Evolutionary conservation across 1,140 invertebrate species (phyloP), one percentile per base, ranked within the genome.

Genomic region (Trichogramma pretiosum): DNA sequence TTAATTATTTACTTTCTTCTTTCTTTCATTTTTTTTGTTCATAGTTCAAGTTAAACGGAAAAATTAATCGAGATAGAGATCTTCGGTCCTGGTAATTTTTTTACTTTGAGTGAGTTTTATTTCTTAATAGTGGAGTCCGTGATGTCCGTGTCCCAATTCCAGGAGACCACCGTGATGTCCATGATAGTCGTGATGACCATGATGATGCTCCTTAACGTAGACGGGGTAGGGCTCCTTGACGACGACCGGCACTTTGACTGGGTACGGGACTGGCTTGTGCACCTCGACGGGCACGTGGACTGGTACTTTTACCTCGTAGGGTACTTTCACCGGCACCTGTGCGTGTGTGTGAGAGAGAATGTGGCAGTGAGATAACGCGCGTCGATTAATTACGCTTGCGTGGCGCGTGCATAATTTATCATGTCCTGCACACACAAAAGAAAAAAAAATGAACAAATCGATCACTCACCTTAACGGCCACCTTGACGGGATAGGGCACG

Each of bases 151-250:
- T 35, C 54, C 54, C 4, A 38, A 28, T 9, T 46, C 46, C n/a
- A 45, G 33, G 14, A 44, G n/a, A n/a, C n/a, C 40, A 21, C 9
- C n/a, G 33, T 38, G 46, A 22, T 40, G 38, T 18, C 54, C 56
- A 10, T 54, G 54, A 14, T 45, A 52, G 16, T 40, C 47, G 19
- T 48, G 24, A 21, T 45, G 35, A 11, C 56, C 44, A 11, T 56
- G 46, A 5, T 60, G 52, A 23, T 64, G 63, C 3, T 59, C 53
- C 34, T 65, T 59, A 10, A 76, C 53, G 23, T 61, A 60, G 16
- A 80, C 72, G n/a, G 77, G 77, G n/a, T 78, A 74, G 24, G 75
- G 74, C 48, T 77, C 65, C 40, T 66, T 64, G 21, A 69, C 46
- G 61, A 72, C 48, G 63, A 62, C 36, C 1, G 63, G 65, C 14